Base-by-base conservation (phyloP, 2,888 invertebrate genomes). In the Argyra leucocephala region DNA sequence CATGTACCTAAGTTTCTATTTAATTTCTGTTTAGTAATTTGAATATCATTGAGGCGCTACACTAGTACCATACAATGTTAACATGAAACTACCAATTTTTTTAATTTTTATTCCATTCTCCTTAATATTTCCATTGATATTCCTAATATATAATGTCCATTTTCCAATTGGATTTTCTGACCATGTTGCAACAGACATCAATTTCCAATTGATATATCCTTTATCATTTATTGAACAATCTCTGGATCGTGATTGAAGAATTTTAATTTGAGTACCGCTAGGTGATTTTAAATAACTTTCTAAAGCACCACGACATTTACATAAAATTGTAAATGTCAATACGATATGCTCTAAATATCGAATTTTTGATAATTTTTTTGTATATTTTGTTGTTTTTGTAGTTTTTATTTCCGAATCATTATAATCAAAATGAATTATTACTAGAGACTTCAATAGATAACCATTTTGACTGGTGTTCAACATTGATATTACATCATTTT, bases 111-210 rank as follows among this genome's bases (percentile, higher is more conserved):
- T 3, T n/a, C n/a, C n/a, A n/a, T n/a, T n/a, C n/a, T n/a, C n/a
- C n/a, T n/a, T 31, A 10, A 12, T 31, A 31, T 12, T 26, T 26
- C 26, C 12, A 31, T 31, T 31, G 10, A 36, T 66, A 69, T 84
- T 83, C 48, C 74, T 70, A 66, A 83, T 78, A 62, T 78, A 75
- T 60, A 86, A 73, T 6, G 71, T 82, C 91, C 91, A 91, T 21
- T 78, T 73, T 1, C 95, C 95, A 12, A 75, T 74, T 0, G 93
- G 87, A 67, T 84, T 79, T 78, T 96, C 96, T 1, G 93, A 94
- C 96, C 96, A 96, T 1, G 89, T 90, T 71, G 91, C 93, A 0
- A 94, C 91, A 0, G 93, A 91, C 84, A 90, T 90, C 73, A 96
- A 88, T 9, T 87, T 88, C 96, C 96, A 96, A 72, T 87, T 83